Base-by-base conservation (phyloP, 2,797 vertebrate genomes). In the Echeneis naucrates region DNA sequence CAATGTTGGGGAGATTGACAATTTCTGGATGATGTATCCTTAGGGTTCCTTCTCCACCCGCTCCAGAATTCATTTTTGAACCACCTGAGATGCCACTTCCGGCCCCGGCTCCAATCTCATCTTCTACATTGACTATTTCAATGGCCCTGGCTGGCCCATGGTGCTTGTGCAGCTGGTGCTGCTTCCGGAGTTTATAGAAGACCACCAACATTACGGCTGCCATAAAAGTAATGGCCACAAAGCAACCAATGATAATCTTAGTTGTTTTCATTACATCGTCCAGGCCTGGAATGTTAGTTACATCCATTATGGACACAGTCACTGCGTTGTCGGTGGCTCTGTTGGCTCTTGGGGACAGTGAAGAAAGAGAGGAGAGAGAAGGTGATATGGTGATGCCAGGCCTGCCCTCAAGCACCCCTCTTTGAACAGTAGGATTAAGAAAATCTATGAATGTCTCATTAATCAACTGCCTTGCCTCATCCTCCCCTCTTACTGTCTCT, bases 201-300 rank as follows among this genome's bases (percentile, higher is more conserved):
- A 96, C 96, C 47, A 98, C 96, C 61, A 98, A 82, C 97, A 98
- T 98, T 66, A 98, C 97, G 1, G 97, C 97, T 4, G 97, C 97
- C 97, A 98, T 98, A 86, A 98, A 97, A 1, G 97, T 98, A 86
- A 98, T 98, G 76, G 97, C 97, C 78, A 98, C 97, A 27, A 98
- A 98, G 89, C 97, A 98, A 82, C 97, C 97, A n/a, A 98, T 98
- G 88, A 98, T 98, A 83, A 98, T 98, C 90, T 98, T 98, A 58
- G 97, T 98, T 50, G 97, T 98, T 94, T 98, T 98, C 96, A 98
- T 96, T 48, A 98, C 96, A 52, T 98, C 97, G 51, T 98, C 97
- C 26, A 98, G 85, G 69, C 96, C 96, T 21, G 96, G 96, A 80
- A 97, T 93, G 72, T 95, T 95, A 8, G 95, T 95, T 73, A 96